Evolutionary conservation across 2,888 invertebrate genomes (phyloP).

Genomic region (Doris montereyensis): DNA sequence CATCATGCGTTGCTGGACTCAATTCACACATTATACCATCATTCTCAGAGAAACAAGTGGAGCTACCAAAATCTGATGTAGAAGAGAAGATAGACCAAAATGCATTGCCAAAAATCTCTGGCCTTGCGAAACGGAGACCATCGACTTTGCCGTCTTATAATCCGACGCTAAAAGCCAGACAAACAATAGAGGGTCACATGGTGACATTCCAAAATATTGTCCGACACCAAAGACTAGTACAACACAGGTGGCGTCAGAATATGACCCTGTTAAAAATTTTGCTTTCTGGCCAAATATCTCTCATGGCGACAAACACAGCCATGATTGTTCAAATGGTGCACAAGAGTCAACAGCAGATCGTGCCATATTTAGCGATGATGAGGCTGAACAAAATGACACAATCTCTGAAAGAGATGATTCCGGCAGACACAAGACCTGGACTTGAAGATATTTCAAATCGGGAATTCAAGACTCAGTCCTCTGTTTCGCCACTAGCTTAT

Average conservation of each 20-base stretch:
- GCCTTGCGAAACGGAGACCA: neutral
- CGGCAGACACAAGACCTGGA: too few relatives aligned
- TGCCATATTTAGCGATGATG: neutral
- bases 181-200: neutral
- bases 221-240: neutral
- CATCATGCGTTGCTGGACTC: too few relatives aligned
- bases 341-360: neutral
- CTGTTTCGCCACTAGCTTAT: neutral
- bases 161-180: neutral
- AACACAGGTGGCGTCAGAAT: constrained; percentile 42
- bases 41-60: neutral
- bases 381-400: neutral
- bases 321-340: neutral
- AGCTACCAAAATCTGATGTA: neutral
- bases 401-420: too few relatives aligned
- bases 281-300: too few relatives aligned
- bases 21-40: too few relatives aligned
- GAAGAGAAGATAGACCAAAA: neutral
- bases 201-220: neutral
- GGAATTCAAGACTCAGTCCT: too few relatives aligned
- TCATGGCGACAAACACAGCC: neutral
- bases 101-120: neutral
- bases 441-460: too few relatives aligned
- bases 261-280: constrained; percentile 64
- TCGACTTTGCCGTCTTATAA: neutral